phyloP scores from a whole-genome alignment of 2,888 invertebrate genomes.

The Lepidochitona cinerea region DNA sequence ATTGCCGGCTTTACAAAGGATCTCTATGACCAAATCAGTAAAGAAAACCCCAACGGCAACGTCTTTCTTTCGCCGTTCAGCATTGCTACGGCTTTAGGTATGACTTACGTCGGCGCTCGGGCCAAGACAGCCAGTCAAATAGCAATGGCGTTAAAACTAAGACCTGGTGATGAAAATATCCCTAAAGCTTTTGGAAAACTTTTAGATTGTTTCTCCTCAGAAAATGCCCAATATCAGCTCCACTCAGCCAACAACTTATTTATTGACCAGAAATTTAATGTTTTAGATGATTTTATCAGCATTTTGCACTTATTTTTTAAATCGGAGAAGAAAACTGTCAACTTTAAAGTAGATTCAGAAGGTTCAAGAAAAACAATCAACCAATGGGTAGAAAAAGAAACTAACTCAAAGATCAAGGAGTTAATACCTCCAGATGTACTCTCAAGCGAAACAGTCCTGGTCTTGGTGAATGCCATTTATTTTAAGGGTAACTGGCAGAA shows the following conservation, averaged over 20 bases:
- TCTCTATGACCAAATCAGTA: background rate
- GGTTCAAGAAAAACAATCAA: constrained; percentile 78
- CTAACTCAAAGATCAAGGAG: constrained; percentile 85
- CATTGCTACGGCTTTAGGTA: constrained; percentile 68
- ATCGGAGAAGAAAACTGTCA: constrained; percentile 57
- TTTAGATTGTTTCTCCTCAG: constrained; percentile 29
- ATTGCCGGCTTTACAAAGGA: background rate
- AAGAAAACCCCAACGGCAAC: constrained; percentile 22
- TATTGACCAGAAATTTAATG: constrained; percentile 35
- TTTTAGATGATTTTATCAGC: constrained; percentile 46
- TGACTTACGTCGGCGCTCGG: constrained; percentile 69
- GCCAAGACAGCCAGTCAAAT: constrained; percentile 65
- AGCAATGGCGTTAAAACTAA: constrained; percentile 37
- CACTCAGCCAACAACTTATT: constrained; percentile 57
- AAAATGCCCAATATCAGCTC: constrained; percentile 39
- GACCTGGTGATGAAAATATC: constrained; percentile 22
- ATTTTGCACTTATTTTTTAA: constrained; percentile 37
- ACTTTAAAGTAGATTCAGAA: constrained; percentile 51
- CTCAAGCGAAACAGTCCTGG: constrained; percentile 57
- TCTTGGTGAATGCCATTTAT: constrained; percentile 73
- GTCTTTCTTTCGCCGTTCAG: constrained; percentile 70
- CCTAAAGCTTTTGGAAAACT: constrained; percentile 34
- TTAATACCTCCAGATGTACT: constrained; percentile 76
- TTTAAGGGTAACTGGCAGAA: constrained; percentile 72
- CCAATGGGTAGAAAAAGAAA: constrained; percentile 84